Conservation (phyloP, 2,888 invertebrate species). For the Lithophane ornitopus region DNA sequence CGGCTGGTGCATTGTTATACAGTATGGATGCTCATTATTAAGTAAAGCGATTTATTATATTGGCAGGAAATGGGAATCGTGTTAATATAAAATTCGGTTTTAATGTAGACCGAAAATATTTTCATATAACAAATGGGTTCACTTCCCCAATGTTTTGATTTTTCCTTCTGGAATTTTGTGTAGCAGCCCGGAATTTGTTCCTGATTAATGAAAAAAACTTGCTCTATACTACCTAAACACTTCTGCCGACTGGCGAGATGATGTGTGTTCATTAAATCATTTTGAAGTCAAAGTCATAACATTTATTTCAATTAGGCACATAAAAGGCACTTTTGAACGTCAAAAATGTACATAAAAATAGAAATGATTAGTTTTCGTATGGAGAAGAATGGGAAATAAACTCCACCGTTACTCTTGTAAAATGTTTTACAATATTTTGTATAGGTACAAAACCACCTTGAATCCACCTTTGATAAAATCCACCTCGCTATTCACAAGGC, state of each 20-base stretch:
- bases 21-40: constrained; percentile 22
- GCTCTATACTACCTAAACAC: too few relatives aligned
- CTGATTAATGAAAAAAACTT: not conserved
- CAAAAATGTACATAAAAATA: too few relatives aligned
- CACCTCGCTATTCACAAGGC: not conserved
- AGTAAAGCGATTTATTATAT: constrained; percentile 33
- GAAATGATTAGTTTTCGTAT: too few relatives aligned
- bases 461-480: too few relatives aligned
- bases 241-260: too few relatives aligned
- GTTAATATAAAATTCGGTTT: not conserved
- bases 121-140: not conserved
- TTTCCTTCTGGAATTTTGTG: not conserved
- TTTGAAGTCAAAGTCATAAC: too few relatives aligned
- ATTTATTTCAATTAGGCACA: too few relatives aligned
- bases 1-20: constrained; percentile 10
- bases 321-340: too few relatives aligned
- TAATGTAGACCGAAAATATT: not conserved
- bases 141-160: not conserved
- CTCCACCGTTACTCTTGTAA: too few relatives aligned
- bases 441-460: too few relatives aligned
- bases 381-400: too few relatives aligned
- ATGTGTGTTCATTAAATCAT: not conserved
- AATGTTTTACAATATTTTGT: too few relatives aligned
- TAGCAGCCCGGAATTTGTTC: not conserved
- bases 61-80: constrained; percentile 9